Evolutionary conservation across 2,113 vertebrate species (phyloP), one percentile per base, ranked within the genome.

Genomic region (Brachirus orientalis): DNA sequence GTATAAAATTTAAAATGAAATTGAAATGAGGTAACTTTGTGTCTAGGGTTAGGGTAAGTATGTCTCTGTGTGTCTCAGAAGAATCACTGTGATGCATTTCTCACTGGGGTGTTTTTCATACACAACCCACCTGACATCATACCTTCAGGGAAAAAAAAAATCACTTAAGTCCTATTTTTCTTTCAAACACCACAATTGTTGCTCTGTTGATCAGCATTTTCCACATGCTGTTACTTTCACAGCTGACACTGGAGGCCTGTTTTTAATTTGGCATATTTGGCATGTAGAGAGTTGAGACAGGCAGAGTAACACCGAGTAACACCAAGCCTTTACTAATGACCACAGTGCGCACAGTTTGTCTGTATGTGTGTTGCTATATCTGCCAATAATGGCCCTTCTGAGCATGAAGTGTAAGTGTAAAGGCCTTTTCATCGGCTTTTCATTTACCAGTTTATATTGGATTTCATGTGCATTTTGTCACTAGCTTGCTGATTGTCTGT

Each of bases 391-490:
- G 47, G 63, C 28, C 63, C 36, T 72, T 77, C 70, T 78, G 82
- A 85, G 77, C 69, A 79, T 66, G 28, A 82, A 73, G 86, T 77
- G 59, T 64, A 77, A 41, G 70, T 77, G 59, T 64, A 77, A 41
- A 70, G 56, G 63, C 67, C 70, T 71, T 69, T 63, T 38, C 46
- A 20, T 53, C 63, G 77, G 82, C 82, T 89, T 87, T 85, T 88
- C 79, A 86, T 87, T 88, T 83, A 83, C 10, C 60, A 43, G 55
- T 65, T 86, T 82, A 68, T 86, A 84, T 88, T 84, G 78, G 75
- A 81, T 83, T 89, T 86, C 84, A 91, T 82, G 78, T 85, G 77
- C 76, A 77, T 85, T 85, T 77, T 77, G 75, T 72, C 54, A 12
- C 58, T 41, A n/a, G 47, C 72, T 75, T 4, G 38, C 50, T 74